Evolutionary conservation across 2,797 vertebrate species (phyloP), one percentile per base, ranked within the genome.

Genomic region (Ciconia nigra): DNA sequence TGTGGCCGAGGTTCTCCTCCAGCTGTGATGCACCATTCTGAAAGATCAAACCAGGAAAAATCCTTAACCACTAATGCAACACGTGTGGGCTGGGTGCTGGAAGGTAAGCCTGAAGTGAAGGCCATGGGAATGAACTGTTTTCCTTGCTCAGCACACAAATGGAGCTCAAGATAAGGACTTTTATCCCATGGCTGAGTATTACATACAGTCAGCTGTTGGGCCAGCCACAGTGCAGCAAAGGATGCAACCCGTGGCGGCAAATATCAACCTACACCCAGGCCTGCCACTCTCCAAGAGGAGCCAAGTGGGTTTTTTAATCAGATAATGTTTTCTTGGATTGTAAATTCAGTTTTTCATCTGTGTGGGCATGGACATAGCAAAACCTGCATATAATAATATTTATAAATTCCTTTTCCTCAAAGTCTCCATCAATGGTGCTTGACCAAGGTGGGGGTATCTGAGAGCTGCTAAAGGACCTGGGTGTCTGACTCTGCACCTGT

Each of bases 21-120:
- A 1, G 46, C 76, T 35, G 31, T 58, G 0, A 0, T 0, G 44
- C 15, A 0, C 20, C 1, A 0, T 1, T 18, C 3, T 0, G 1
- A 18, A 51, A 41, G 15, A 6, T 7, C 15, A 1, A 1, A 22
- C 0, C 31, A 1, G 16, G 5, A 5, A n/a, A 73, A 57, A 24
- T 0, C 52, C 59, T 12, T 3, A 5, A 0, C 18, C 4, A 0
- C 21, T 18, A 18, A 15, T 2, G 20, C 58, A 25, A 4, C 11
- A 7, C 7, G 2, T 8, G 28, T 14, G 37, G 44, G 52, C 41
- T 41, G 69, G 10, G 24, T 25, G 31, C 57, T 70, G 39, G 46
- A 55, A 83, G 39, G 44, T 13, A 15, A 47, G 20, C 37, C 81
- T 42, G 44, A 62, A 28, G 31, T 5, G 22, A 33, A 14, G 22